Conservation (phyloP, 2,888 invertebrate species). For the Nymphalis c-album region DNA sequence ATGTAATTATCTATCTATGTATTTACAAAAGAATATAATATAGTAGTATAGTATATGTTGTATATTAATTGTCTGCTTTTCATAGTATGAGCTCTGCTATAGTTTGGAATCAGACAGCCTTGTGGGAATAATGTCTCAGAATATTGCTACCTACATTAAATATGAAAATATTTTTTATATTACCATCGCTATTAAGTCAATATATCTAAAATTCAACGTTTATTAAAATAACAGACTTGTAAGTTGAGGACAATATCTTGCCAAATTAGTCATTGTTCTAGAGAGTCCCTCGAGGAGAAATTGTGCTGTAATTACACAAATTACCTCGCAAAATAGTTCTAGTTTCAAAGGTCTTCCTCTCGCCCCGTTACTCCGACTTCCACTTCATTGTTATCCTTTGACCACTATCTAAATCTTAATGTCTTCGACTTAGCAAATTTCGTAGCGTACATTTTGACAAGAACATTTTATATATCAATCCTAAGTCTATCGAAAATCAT, state of each 20-base stretch:
- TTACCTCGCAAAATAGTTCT: conserved; percentile 31
- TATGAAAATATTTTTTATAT: too few species aligned
- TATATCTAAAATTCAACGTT: background rate
- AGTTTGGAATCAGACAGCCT: too few species aligned
- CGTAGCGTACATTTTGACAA: background rate
- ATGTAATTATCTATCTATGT: too few species aligned
- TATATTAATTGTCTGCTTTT: too few species aligned
- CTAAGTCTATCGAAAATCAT: background rate
- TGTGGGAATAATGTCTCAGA: too few species aligned
- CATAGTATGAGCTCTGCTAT: too few species aligned
- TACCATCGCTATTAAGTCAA: background rate
- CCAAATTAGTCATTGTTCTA: conserved; percentile 32
- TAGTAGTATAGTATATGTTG: too few species aligned
- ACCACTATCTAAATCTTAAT: conserved; percentile 25
- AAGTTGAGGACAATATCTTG: conserved; percentile 24
- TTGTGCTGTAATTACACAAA: conserved; percentile 35
- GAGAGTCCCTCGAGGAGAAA: conserved; percentile 30
- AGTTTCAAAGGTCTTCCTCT: conserved; percentile 22
- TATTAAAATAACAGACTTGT: conserved; percentile 1
- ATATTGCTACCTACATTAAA: too few species aligned
- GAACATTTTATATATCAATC: background rate
- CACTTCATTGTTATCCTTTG: conserved; percentile 22
- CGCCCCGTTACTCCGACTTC: background rate
- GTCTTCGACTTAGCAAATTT: conserved; percentile 14
- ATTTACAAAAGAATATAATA: too few species aligned